These are phyloP conservation scores for Ophion obscuratus DNA, from an alignment of 2,888 invertebrate species.

Conservation along the genomic window DNA sequence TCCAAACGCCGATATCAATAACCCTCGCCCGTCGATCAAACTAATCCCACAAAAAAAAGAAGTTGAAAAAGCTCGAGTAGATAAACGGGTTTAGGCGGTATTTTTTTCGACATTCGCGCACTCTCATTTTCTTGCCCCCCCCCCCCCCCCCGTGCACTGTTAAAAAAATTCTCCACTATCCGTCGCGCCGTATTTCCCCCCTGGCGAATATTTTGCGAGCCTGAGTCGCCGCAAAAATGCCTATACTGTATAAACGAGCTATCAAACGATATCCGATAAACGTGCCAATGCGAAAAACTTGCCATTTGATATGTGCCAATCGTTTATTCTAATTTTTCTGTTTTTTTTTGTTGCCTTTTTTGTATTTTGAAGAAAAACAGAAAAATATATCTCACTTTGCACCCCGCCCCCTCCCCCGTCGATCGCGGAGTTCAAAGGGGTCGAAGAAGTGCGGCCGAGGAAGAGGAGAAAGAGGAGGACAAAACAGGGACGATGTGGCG, in stretches of 20 bases:
- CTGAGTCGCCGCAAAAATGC: background rate
- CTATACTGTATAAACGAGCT: background rate
- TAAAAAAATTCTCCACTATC: background rate
- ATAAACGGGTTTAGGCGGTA: conserved; percentile 34
- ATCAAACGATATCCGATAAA: conserved; percentile 68
- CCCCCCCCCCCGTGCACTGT: background rate
- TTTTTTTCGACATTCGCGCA: conserved; percentile 16
- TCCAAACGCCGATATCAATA: conserved; percentile 62
- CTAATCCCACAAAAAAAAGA: conserved; percentile 30
- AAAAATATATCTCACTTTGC: background rate
- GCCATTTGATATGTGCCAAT: conserved; percentile 83
- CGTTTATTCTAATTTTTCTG: conserved; percentile 54
- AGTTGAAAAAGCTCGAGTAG: conserved; percentile 9
- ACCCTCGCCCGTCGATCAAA: conserved; percentile 49
- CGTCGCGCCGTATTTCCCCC: background rate
- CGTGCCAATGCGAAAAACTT: conserved; percentile 82
- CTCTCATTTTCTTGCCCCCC: background rate
- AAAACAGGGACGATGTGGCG: conserved; percentile 37
- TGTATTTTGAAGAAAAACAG: background rate
- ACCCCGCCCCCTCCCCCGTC: conserved; percentile 9
- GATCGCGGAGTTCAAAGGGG: conserved; percentile 6
- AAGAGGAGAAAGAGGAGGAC: conserved; percentile 27
- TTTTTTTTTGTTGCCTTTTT: conserved; percentile 29
- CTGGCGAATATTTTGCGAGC: background rate
- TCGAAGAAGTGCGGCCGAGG: background rate